These are phyloP conservation scores for Anniella stebbinsi DNA, from an alignment of 2,797 vertebrate genomes.

Conservation along the genomic window DNA sequence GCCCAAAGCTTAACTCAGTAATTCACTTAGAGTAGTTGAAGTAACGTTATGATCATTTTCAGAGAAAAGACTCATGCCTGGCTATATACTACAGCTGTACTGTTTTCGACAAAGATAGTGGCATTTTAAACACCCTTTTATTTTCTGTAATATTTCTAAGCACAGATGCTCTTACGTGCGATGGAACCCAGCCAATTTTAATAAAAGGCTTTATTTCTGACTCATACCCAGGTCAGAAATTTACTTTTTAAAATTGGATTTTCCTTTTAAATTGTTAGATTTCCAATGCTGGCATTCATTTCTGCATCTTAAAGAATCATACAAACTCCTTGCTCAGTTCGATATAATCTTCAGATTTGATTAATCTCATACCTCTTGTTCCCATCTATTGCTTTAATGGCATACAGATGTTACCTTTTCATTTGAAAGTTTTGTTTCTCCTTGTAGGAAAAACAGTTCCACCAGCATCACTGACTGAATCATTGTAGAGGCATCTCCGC, in stretches of 20 bases:
- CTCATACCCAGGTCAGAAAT: background rate
- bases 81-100: background rate
- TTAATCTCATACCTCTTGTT: background rate
- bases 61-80: background rate
- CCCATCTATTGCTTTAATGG: conserved; percentile 2
- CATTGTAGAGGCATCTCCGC: background rate
- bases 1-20: background rate
- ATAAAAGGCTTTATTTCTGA: conserved; percentile 19
- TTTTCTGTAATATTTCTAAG: conserved; percentile 12
- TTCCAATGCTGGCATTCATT: background rate
- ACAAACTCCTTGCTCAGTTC: conserved; percentile 11
- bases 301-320: conserved; percentile 17
- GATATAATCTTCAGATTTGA: conserved; percentile 1
- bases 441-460: background rate
- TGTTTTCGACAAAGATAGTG: background rate
- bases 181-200: conserved; percentile 16
- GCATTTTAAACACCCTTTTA: background rate
- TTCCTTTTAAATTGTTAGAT: conserved; percentile 18
- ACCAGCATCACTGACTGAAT: background rate
- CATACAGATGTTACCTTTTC: conserved; percentile 6
- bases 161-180: background rate
- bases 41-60: background rate
- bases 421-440: background rate
- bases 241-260: background rate
- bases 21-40: background rate